Base-by-base conservation (phyloP, 2,888 invertebrate species). In the Fragum sueziense region DNA sequence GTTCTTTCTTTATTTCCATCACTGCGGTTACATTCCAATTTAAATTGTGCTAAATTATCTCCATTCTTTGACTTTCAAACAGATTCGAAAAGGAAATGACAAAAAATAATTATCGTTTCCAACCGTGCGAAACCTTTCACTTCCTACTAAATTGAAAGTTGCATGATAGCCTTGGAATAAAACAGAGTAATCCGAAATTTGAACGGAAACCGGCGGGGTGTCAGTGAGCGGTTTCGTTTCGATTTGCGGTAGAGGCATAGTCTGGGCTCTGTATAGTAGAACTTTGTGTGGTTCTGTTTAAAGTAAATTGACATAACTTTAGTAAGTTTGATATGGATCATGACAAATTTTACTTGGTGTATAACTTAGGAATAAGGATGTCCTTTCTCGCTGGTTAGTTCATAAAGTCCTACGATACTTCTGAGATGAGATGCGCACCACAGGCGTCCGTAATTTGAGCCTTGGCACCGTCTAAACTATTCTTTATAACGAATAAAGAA, bases 1-100 rank as follows among this genome's bases (percentile, higher is more conserved):
- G 80, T 41, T 88, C 87, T 78, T 86, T 84, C 69, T 87, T 87
- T 82, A 89, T 87, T 79, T 88, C 89, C 85, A 86, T 86, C 31
- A 68, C 75, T 65, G 52, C 34, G 22, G 47, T 47, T 47, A 57
- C 70, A 80, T 74, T 69, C 73, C 59, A 25, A 17, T 51, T 25
- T 69, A 25, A 61, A 29, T 17, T 17, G 57, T 68, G 57, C n/a
- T 47, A 33, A 51, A 59, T 41, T 54, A 69, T 37, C 27, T 69
- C 61, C 52, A 62, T 62, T 33, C 65, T 41, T 22, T 25, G 41
- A 14, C 37, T 25, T 65, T 51, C 47, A 27, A 47, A 27, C 20
- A 6, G 69, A 22, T 47, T 29, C 34, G 29, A 37, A 37, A 69
- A 31, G 54, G 51, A n/a, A 68, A 47, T 33, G 34, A 70, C 57